Evolutionary conservation across 1,140 invertebrate genomes (phyloP).

Genomic region (Ditylenchus dipsaci): DNA sequence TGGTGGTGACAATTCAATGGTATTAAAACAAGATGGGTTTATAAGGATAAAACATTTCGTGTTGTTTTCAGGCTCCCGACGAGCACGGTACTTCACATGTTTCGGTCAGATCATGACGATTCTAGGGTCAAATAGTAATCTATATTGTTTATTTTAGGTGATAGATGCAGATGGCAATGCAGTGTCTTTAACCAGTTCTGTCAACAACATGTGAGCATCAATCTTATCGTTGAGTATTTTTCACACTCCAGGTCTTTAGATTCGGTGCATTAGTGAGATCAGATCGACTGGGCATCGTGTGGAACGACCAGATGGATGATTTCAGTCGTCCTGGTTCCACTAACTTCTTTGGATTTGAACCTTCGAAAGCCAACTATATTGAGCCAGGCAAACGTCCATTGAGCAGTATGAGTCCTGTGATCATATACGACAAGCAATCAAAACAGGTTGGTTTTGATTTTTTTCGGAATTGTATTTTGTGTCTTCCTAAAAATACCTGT

Average conservation of each 20-base stretch:
- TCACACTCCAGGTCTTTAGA: slow-evolving; percentile 61
- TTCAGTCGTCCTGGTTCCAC: slow-evolving; percentile 74
- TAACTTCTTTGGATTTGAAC: slow-evolving; percentile 74
- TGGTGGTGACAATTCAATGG: slow-evolving; percentile 2
- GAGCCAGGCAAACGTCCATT: slow-evolving; percentile 73
- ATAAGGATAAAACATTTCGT: slow-evolving; percentile 7
- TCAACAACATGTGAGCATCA: slow-evolving; percentile 72
- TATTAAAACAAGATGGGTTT: background rate
- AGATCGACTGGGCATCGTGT: slow-evolving; percentile 76
- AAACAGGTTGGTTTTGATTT: slow-evolving; percentile 64
- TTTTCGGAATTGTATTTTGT: background rate
- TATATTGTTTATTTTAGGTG: no score
- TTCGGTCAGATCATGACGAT: slow-evolving; percentile 63
- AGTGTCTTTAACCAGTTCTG: slow-evolving; percentile 80
- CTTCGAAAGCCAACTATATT: slow-evolving; percentile 72
- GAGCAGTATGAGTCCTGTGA: slow-evolving; percentile 83
- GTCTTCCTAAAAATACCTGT: background rate
- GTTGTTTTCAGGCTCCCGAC: slow-evolving; percentile 11
- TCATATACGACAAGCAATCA: slow-evolving; percentile 69
- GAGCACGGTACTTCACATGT: slow-evolving; percentile 77
- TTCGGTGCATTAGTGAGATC: slow-evolving; percentile 74
- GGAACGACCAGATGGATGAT: slow-evolving; percentile 92
- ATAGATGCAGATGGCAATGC: slow-evolving; percentile 81
- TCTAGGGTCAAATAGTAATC: no score
- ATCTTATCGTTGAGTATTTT: background rate